A percentile compares a stretch with the other conserved stretches of the same genome.
Evolutionary conservation across 2,113 vertebrate species (phyloP).

Genomic region (Cryptomyrus ogoouensis): DNA sequence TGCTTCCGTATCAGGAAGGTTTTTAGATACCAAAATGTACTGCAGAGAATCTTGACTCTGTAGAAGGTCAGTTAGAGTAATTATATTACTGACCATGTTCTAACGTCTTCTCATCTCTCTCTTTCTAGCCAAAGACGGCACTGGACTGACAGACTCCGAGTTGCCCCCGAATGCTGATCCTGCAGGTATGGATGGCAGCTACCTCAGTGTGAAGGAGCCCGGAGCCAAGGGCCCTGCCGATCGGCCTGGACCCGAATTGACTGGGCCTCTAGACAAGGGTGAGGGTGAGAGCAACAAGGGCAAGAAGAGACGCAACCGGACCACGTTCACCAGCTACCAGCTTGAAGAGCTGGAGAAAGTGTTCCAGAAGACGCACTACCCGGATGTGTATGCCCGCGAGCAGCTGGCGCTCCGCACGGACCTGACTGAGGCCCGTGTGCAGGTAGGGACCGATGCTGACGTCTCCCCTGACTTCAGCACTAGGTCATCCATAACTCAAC

Average conservation of each 20-base stretch:
- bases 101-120: conserved; percentile 5
- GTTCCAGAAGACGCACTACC: conserved; percentile 97
- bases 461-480: not conserved
- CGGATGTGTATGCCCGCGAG: conserved; percentile 89
- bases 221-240: conserved; percentile 74
- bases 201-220: conserved; percentile 80
- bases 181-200: conserved; percentile 85
- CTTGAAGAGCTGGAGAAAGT: conserved; percentile 95
- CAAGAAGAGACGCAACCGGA: conserved; percentile 88
- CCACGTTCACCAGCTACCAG: conserved; percentile 95
- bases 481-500: not conserved
- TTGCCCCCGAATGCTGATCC: conserved; percentile 69
- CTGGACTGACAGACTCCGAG: conserved; percentile 70
- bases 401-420: conserved; percentile 94
- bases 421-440: conserved; percentile 88
- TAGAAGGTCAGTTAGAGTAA: not conserved
- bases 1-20: not conserved
- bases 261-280: conserved; percentile 79
- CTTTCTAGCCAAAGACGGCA: conserved; percentile 79
- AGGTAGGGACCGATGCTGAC: conserved; percentile 62
- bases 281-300: conserved; percentile 92
- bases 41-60: not conserved
- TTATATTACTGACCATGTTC: not conserved
- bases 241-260: conserved; percentile 68
- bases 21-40: not conserved